Evolutionary conservation across 2,888 invertebrate species (phyloP).

Genomic region (Eudasyphora cyanicolor): DNA sequence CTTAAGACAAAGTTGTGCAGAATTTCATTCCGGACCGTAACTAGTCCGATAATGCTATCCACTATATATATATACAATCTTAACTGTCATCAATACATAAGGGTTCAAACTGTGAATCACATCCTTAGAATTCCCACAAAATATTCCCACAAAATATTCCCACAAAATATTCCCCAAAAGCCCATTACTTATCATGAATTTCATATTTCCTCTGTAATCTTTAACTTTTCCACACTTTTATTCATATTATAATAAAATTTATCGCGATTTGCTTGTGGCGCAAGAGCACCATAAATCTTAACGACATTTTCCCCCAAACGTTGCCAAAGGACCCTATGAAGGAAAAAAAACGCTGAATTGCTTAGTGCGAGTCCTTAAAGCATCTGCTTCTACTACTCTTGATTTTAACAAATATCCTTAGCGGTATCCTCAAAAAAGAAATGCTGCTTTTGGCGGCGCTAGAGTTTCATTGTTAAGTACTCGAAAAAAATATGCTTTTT

Average conservation of each 20-base stretch:
- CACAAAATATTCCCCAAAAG: neutral
- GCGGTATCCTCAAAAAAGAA: neutral
- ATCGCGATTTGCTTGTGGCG: neutral
- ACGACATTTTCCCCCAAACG: neutral
- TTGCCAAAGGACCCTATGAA: neutral
- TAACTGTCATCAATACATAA: no score
- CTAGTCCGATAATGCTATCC: no score
- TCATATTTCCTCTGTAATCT: neutral
- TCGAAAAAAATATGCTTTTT: neutral
- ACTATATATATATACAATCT: no score
- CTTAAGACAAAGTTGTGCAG: no score
- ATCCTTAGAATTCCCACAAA: no score
- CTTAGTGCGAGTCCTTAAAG: neutral
- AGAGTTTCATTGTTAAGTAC: slow-evolving; percentile 18
- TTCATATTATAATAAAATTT: slow-evolving; percentile 1
- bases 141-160: no score
- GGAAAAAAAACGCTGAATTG: neutral
- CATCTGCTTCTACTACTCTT: neutral
- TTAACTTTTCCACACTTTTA: neutral
- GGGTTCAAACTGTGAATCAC: no score
- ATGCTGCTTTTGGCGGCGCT: neutral
- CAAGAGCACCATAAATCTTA: neutral
- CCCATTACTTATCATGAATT: neutral
- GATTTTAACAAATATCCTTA: neutral
- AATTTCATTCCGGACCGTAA: no score